Conservation (phyloP, 1,140 invertebrate species). For the Daktulosphaira vitifoliae region DNA sequence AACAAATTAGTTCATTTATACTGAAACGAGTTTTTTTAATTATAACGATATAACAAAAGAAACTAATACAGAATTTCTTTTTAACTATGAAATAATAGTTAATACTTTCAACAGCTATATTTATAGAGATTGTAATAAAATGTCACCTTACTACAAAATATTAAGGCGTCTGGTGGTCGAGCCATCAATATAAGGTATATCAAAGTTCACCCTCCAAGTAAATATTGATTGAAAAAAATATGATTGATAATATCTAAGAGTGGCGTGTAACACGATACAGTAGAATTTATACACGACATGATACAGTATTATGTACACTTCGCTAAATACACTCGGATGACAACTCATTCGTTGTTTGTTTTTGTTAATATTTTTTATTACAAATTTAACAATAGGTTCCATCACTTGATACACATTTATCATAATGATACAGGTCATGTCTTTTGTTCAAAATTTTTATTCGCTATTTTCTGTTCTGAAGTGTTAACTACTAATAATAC, state of each 20-base stretch:
- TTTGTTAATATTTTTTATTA: neutral
- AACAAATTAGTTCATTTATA: too few relatives aligned
- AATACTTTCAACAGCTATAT: too few relatives aligned
- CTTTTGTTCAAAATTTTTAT: too few relatives aligned
- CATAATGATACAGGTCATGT: too few relatives aligned
- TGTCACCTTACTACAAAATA: neutral
- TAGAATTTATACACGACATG: neutral
- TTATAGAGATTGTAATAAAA: slow-evolving; percentile 5
- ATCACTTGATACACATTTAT: too few relatives aligned
- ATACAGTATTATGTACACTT: slow-evolving; percentile 1
- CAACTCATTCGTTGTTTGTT: slow-evolving; percentile 8
- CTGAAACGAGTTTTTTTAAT: too few relatives aligned
- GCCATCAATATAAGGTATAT: slow-evolving; percentile 18
- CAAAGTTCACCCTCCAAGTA: slow-evolving; percentile 16
- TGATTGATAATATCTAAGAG: slow-evolving; percentile 22
- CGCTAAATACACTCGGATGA: slow-evolving; percentile 1
- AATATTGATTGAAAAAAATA: slow-evolving; percentile 22
- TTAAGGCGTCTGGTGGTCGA: slow-evolving; percentile 5
- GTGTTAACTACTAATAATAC: too few relatives aligned
- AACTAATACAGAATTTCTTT: too few relatives aligned
- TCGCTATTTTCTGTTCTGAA: too few relatives aligned
- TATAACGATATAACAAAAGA: too few relatives aligned
- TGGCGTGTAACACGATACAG: slow-evolving; percentile 9
- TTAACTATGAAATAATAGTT: too few relatives aligned
- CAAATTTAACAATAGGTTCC: too few relatives aligned